Evolutionary conservation across 2,888 invertebrate genomes (phyloP).

Genomic region (Phaonia tiefii): DNA sequence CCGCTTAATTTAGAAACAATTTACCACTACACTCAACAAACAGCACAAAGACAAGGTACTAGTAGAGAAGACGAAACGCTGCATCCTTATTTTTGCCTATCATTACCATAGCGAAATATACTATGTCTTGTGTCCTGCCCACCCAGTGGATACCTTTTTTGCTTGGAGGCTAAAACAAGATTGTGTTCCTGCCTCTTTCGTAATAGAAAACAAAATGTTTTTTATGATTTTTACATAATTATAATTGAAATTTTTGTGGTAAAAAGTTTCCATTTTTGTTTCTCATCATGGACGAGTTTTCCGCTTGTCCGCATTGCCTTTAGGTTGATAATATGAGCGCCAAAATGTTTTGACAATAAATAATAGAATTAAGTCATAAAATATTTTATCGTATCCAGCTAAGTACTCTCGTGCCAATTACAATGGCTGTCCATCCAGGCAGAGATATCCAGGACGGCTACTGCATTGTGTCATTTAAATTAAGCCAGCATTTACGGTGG

Average conservation of each 20-base stretch:
- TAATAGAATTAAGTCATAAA: constrained; percentile 78
- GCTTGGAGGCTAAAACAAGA: background rate
- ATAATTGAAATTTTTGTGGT: constrained; percentile 76
- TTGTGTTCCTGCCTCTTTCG: constrained; percentile 5
- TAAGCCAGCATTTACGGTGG: too few species aligned
- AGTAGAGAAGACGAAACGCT: background rate
- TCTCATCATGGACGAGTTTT: too few species aligned
- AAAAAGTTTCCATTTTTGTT: constrained; percentile 13
- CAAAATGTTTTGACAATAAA: constrained; percentile 73
- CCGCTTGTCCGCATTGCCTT: background rate
- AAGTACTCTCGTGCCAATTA: background rate
- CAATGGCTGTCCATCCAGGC: background rate
- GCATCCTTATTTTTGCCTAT: constrained; percentile 40
- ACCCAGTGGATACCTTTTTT: background rate
- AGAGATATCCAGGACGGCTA: constrained; percentile 7
- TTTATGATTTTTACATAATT: constrained; percentile 77
- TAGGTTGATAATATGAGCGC: background rate
- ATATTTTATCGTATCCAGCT: constrained; percentile 70
- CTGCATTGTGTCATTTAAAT: too few species aligned
- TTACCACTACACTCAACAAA: constrained; percentile 61
- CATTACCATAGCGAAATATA: background rate
- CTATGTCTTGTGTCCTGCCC: background rate
- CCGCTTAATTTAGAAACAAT: constrained; percentile 78
- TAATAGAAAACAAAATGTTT: constrained; percentile 63
- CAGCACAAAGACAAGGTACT: too few species aligned